Base-by-base conservation (phyloP, 2,888 invertebrate genomes). In the Aelia acuminata region DNA sequence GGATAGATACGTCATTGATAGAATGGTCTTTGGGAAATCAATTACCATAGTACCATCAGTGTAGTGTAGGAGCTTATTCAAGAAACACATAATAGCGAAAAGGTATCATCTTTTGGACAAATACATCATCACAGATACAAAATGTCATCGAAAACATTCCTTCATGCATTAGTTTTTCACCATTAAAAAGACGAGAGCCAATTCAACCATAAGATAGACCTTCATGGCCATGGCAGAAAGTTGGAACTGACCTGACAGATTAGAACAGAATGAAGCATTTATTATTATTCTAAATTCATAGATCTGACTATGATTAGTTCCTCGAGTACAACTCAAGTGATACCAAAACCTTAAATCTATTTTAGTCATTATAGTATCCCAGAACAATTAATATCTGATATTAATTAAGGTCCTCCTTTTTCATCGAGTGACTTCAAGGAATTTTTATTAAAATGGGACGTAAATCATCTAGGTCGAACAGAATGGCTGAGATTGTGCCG, bases 331-430 rank as follows among this genome's bases (percentile, higher is more conserved):
- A n/a, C n/a, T n/a, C 50, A 50, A 50, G 11, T 50, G 11, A 50
- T 50, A 50, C 50, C 50, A 50, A 50, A 11, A 11, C 50, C 18
- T 11, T 15, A 50, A 18, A 15, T 18, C 11, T 15, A 15, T 50
- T 50, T 50, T 18, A 50, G 50, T 50, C 13, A 50, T 15, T 50
- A 50, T 50, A 18, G 50, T 18, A 50, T 50, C 50, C 50, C 50
- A 31, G 31, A 84, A 84, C 35, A 35, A 84, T 84, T 35, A 39
- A 39, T 35, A 31, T 84, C 47, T 31, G 39, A 35, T 43, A 35
- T n/a, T 84, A n/a, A n/a, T n/a, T n/a, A n/a, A n/a, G 43, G 22
- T 31, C 86, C 90, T 91, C 91, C 50, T 50, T 50, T 50, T 11
- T 50, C 50, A 50, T 50, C 50, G n/a, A n/a, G n/a, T n/a, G n/a